Percentiles rank a stretch among this genome's conserved stretches.
Evolutionary conservation across 2,888 invertebrate genomes (phyloP).

Genomic region (Drosophila ezoana): DNA sequence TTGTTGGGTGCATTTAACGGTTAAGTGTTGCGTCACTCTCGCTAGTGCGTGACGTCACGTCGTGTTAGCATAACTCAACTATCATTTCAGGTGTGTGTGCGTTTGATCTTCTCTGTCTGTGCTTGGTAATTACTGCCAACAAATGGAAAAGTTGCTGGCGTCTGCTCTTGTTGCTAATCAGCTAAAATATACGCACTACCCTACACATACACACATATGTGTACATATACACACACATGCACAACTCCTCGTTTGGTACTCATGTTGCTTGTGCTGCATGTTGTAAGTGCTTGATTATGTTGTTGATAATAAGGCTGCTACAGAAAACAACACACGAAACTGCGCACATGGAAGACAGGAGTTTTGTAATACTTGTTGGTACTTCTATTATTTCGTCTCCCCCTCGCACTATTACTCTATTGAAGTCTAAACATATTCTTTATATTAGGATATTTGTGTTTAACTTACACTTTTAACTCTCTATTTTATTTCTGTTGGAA

Average conservation of each 20-base stretch:
- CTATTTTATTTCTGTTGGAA: no score
- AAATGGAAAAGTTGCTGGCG: constrained; percentile 57
- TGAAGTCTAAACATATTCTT: no score
- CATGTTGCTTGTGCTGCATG: constrained; percentile 27
- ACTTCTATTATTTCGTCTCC: not conserved
- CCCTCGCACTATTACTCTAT: no score
- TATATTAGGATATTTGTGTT: no score
- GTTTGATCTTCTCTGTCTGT: constrained; percentile 21
- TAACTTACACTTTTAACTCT: no score
- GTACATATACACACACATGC: constrained; percentile 16
- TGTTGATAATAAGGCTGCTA: constrained; percentile 68
- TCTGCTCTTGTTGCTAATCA: constrained; percentile 64
- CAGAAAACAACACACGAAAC: constrained; percentile 20
- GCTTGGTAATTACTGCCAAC: constrained; percentile 73
- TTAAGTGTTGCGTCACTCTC: constrained; percentile 74
- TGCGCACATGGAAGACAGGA: constrained; percentile 16
- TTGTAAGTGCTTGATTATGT: constrained; percentile 68
- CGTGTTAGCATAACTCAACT: constrained; percentile 41
- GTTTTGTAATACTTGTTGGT: not conserved
- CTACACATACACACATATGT: not conserved
- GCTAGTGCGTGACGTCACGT: constrained; percentile 75
- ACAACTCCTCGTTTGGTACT: constrained; percentile 23
- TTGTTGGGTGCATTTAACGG: constrained; percentile 74
- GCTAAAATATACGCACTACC: constrained; percentile 39
- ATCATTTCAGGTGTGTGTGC: constrained; percentile 3